Evolutionary conservation across 2,888 invertebrate species (phyloP).

Genomic region (Macrophya alboannulata): DNA sequence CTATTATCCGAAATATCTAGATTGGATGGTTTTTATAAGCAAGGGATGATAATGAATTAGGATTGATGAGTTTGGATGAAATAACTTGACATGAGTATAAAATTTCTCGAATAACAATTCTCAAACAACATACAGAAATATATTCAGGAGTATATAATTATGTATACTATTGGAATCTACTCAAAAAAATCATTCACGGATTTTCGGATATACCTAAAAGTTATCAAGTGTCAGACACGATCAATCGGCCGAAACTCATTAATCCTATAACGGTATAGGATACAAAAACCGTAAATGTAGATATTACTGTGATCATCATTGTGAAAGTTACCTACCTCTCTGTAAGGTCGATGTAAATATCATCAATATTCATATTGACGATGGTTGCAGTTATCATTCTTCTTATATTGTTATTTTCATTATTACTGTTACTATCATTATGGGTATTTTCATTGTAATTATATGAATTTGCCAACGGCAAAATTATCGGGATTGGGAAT

Average conservation of each 20-base stretch:
- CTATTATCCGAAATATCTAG: too few species aligned
- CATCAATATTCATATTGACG: background rate
- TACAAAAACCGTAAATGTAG: background rate
- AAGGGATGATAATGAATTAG: too few species aligned
- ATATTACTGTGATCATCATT: background rate
- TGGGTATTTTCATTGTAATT: background rate
- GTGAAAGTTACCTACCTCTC: conserved; percentile 4
- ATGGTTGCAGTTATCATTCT: background rate
- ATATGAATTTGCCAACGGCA: background rate
- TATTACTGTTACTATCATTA: background rate
- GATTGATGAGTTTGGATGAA: too few species aligned
- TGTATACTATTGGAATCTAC: too few species aligned
- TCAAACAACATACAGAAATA: too few species aligned
- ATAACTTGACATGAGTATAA: too few species aligned
- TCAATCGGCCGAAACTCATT: background rate
- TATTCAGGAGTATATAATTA: too few species aligned
- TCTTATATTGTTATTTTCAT: background rate
- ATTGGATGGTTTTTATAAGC: too few species aligned
- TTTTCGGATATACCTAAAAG: too few species aligned
- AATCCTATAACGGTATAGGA: conserved; percentile 1
- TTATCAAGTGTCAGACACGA: background rate
- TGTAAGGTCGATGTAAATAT: background rate
- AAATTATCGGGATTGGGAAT: background rate
- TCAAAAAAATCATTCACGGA: too few species aligned
- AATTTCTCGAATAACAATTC: too few species aligned